Evolutionary conservation across 2,797 vertebrate species (phyloP).

Genomic region (Sebastes trivittatus): DNA sequence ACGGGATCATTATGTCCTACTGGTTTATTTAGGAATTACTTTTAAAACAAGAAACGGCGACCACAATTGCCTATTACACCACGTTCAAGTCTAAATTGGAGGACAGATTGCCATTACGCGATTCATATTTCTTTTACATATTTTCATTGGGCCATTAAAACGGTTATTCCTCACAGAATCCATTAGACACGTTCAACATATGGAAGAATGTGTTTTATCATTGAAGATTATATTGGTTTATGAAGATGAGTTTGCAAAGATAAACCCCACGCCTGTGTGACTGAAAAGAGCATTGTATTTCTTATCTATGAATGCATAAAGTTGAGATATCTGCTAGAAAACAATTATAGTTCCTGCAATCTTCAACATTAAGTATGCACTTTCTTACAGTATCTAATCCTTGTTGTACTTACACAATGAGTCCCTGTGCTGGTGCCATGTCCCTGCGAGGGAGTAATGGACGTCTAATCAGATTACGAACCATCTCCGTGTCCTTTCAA

Average conservation of each 20-base stretch:
- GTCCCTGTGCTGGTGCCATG: conserved; percentile 11
- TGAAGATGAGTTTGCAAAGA: neutral
- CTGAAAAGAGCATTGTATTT: neutral
- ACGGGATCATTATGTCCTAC: conserved; percentile 1
- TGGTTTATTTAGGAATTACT: conserved; percentile 22
- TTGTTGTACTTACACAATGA: conserved; percentile 7
- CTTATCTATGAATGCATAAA: neutral
- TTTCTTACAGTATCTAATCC: neutral
- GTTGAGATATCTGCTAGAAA: neutral
- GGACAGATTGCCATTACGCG: neutral
- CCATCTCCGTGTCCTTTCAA: conserved; percentile 56
- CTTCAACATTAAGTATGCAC: neutral
- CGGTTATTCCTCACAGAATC: conserved; percentile 9
- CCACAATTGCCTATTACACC: neutral
- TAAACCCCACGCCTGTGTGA: neutral
- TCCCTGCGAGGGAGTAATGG: conserved; percentile 49
- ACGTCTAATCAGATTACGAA: conserved; percentile 61
- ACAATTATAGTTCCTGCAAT: neutral
- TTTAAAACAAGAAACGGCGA: neutral
- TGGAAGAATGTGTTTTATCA: conserved; percentile 3
- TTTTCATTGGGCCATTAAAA: conserved; percentile 6
- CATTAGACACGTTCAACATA: neutral
- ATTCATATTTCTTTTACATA: conserved; percentile 12
- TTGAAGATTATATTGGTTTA: neutral
- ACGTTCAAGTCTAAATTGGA: neutral